Conservation (phyloP, 1,140 invertebrate genomes). For the Eupeodes corollae region DNA sequence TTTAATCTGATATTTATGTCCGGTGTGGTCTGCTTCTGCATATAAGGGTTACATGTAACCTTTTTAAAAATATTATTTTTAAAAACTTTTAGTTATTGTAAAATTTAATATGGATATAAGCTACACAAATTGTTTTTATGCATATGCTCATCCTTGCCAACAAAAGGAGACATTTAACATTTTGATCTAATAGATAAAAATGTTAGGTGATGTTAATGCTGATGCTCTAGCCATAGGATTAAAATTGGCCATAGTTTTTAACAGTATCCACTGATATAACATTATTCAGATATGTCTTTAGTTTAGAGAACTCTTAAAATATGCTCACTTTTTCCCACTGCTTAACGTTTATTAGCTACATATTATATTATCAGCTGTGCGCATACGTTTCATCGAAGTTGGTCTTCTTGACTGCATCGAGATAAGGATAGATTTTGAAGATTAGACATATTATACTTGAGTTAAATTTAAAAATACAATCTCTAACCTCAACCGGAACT, state of each 20-base stretch:
- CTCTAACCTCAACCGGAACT: slow-evolving; percentile 41
- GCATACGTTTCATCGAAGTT: slow-evolving; percentile 28
- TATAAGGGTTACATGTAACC: too few relatives aligned
- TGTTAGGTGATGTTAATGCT: slow-evolving; percentile 39
- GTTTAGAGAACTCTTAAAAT: background rate
- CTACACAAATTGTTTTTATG: too few relatives aligned
- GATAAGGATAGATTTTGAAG: slow-evolving; percentile 41
- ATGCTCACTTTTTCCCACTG: slow-evolving; percentile 33
- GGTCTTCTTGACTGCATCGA: slow-evolving; percentile 35
- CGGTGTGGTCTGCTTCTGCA: too few relatives aligned
- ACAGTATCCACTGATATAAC: slow-evolving; percentile 17
- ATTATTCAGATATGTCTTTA: background rate
- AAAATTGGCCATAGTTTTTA: slow-evolving; percentile 39
- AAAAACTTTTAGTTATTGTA: too few relatives aligned
- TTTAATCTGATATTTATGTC: too few relatives aligned
- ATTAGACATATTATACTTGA: slow-evolving; percentile 9
- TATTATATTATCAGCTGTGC: slow-evolving; percentile 30
- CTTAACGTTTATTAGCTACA: slow-evolving; percentile 41
- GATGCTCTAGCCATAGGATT: slow-evolving; percentile 38
- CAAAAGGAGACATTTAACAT: too few relatives aligned
- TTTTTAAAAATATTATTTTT: too few relatives aligned
- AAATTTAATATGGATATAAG: too few relatives aligned
- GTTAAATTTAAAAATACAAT: background rate
- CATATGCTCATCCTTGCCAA: too few relatives aligned
- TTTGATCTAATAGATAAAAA: too few relatives aligned